Evolutionary conservation across 2,113 vertebrate genomes (phyloP).

Genomic region (Ranitomeya imitator): DNA sequence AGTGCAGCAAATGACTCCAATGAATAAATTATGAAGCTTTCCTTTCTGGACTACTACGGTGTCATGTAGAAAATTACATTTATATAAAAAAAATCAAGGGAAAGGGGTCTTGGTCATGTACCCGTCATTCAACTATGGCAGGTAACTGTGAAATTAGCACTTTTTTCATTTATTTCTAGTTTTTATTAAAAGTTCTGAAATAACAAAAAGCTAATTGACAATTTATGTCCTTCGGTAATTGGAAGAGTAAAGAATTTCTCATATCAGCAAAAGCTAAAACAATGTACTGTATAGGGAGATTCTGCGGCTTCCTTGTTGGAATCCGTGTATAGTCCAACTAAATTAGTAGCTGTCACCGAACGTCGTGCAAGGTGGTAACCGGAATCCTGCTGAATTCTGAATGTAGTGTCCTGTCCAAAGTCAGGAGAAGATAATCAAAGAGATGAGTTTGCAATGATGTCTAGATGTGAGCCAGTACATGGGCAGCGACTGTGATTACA

Average conservation of each 20-base stretch:
- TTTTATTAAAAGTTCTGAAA: not conserved
- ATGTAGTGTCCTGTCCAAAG: too few species aligned
- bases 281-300: not conserved
- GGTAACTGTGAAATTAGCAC: not conserved
- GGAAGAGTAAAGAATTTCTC: not conserved
- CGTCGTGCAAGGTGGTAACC: too few species aligned
- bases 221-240: not conserved
- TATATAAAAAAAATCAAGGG: not conserved
- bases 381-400: too few species aligned
- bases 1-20: constrained; percentile 40
- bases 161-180: not conserved
- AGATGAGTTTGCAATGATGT: too few species aligned
- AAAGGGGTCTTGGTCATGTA: not conserved
- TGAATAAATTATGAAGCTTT: constrained; percentile 55
- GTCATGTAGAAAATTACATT: constrained; percentile 31
- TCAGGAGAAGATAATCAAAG: too few species aligned
- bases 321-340: too few species aligned
- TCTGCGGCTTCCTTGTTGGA: too few species aligned
- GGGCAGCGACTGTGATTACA: too few species aligned
- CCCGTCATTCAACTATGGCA: not conserved
- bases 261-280: not conserved
- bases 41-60: constrained; percentile 31
- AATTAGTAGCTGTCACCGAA: too few species aligned
- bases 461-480: too few species aligned
- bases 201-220: not conserved